Evolutionary conservation across 2,113 vertebrate genomes (phyloP), one percentile per base, ranked within the genome.

Genomic region (Gambusia holbrooki): DNA sequence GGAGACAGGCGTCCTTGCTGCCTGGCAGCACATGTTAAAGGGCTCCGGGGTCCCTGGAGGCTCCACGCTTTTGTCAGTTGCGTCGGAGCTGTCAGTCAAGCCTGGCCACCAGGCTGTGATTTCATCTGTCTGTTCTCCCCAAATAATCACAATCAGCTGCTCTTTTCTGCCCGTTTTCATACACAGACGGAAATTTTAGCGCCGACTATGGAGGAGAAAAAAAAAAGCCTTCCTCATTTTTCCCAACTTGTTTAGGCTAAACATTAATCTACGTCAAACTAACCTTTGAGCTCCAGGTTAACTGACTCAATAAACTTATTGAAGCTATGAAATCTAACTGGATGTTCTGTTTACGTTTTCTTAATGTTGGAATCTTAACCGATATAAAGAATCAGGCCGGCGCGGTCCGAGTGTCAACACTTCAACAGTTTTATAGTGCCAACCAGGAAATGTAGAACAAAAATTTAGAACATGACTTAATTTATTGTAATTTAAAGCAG

Each of bases 71-170:
- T 63, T 84, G 87, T 88, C 81, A 80, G 79, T 76, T 60, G 82
- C 71, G 81, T 69, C 83, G 83, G 84, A 86, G 78, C 90, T 86
- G 91, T 91, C 88, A 88, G 67, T 92, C 86, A 88, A 63, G 29
- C 70, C 81, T 32, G 62, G 69, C 76, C 86, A 84, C 76, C 79
- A 58, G 78, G 72, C 84, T 81, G 84, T 83, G 90, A 89, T 88
- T 68, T 76, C 82, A 74, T 84, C 80, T 66, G 80, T 77, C 76
- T 83, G 77, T 73, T 84, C 79, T 37, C 66, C 80, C 54, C 58
- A 69, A 61, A 81, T 30, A 54, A 68, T 35, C 61, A 12, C 35
- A 54, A 68, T 35, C 61, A 14, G 40, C 64, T 61, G 35, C 48
- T 74, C 37, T 66, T 51, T 71, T 68, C 72, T 11, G 35, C 15